Conservation (phyloP, 2,113 vertebrate genomes). For the Aplodontia rufa region DNA sequence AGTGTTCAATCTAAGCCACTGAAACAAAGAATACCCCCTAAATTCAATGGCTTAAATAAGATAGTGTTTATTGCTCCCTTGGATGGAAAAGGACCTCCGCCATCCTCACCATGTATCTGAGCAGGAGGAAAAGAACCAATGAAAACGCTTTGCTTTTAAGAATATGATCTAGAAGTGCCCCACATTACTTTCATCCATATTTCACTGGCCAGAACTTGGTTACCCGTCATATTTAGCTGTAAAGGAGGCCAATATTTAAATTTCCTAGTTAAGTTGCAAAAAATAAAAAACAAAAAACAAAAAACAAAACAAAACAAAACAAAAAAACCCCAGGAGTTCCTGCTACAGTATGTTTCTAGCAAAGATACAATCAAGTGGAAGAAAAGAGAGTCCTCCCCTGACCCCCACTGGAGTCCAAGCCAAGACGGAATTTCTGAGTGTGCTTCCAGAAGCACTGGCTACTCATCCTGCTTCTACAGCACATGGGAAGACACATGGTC, state of each 20-base stretch:
- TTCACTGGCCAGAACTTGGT: not conserved
- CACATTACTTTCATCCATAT: not conserved
- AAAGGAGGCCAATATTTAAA: not conserved
- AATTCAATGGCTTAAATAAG: not conserved
- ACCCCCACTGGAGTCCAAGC: accelerated
- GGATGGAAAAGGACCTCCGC: not conserved
- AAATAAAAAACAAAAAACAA: too few relatives aligned
- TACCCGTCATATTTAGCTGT: not conserved
- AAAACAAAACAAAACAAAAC: not conserved
- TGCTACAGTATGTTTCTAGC: not conserved
- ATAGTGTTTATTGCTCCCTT: not conserved
- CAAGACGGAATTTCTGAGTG: not conserved
- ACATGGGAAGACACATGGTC: not conserved
- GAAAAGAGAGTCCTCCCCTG: not conserved
- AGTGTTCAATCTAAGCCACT: not conserved
- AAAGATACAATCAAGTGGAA: not conserved
- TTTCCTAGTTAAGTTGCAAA: not conserved
- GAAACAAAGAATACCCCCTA: not conserved
- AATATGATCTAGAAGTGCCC: not conserved
- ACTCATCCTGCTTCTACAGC: not conserved
- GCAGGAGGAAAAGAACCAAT: not conserved
- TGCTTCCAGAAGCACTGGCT: not conserved
- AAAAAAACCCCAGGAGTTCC: not conserved
- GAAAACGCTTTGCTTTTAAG: not conserved
- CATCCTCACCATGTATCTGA: not conserved